Evolutionary conservation across 2,888 invertebrate genomes (phyloP).

Genomic region (Epinotia ramella): DNA sequence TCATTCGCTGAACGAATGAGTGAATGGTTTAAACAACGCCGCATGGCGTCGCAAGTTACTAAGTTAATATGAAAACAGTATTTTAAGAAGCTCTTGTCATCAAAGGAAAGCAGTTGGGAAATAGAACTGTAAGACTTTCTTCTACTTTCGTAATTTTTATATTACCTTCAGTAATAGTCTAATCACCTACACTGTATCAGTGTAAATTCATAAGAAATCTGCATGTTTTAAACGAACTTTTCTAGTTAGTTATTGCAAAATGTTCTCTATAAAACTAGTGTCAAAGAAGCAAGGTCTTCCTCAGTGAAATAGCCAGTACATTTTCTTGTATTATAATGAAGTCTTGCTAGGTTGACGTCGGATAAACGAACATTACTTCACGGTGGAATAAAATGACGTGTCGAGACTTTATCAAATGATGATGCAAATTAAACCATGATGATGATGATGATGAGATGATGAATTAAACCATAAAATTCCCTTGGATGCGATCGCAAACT

Average conservation of each 20-base stretch:
- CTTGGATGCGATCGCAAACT: conserved; percentile 10
- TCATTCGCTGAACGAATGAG: conserved; percentile 14
- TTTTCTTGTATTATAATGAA: background rate
- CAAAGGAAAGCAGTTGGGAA: conserved; percentile 19
- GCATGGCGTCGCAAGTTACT: background rate
- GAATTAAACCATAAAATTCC: conserved; percentile 25
- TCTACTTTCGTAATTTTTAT: background rate
- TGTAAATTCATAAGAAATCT: conserved; percentile 12
- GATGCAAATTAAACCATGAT: conserved; percentile 22
- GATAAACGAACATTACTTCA: conserved; percentile 19
- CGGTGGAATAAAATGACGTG: conserved; percentile 54
- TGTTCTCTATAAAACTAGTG: background rate
- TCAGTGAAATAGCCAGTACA: background rate
- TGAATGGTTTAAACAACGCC: conserved; percentile 12
- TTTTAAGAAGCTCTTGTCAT: conserved; percentile 24
- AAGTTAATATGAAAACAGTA: conserved; percentile 16
- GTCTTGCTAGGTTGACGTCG: conserved; percentile 33
- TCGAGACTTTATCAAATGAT: conserved; percentile 56
- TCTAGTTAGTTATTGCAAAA: conserved; percentile 6
- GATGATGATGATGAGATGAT: no score
- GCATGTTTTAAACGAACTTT: conserved; percentile 8
- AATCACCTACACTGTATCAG: conserved; percentile 3
- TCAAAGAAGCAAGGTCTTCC: conserved; percentile 28
- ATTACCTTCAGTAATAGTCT: background rate
- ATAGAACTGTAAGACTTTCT: conserved; percentile 1